Evolutionary conservation across 2,113 vertebrate genomes (phyloP), one percentile per base, ranked within the genome.

Genomic region (Leptosomus discolor): DNA sequence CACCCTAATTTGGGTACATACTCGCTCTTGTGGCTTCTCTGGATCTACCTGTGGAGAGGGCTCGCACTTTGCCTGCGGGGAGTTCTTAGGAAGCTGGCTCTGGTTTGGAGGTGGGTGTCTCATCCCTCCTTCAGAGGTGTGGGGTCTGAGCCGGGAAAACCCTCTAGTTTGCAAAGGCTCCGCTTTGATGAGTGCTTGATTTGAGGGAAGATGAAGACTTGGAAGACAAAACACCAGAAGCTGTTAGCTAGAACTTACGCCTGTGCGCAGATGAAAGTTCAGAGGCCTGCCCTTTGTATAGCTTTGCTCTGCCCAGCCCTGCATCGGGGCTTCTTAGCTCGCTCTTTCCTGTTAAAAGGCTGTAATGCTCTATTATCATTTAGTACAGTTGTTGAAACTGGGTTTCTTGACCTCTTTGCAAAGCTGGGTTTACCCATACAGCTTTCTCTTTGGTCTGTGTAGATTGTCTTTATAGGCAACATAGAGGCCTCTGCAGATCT

Each of bases 1-100:
- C 34, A 6, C 37, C 15, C 68, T 16, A 2, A 18, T 24, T 8
- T 15, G 65, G 27, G 71, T 24, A 7, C 13, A 0, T 7, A 1
- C 9, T 56, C 9, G 30, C 6, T 34, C 18, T 50, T 3, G 1
- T 16, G 60, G 10, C 15, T 46, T 68, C 43, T 57, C 61, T 6
- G 36, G 5, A 4, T 30, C 16, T 30, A 0, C 15, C 15, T 8
- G 39, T 23, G 34, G 14, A 69, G 56, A n/a, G 5, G 12, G 14
- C 20, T 85, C 7, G 1, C 0, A 0, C 22, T 46, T 24, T 54
- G 23, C 29, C n/a, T 24, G 17, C 14, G 15, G 61, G 22, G 36
- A 46, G 54, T 12, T 67, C 24, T 50, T 30, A 46, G 63, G 30
- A 63, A 50, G 46, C 13, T 0, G 2, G 20, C 43, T 71, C 2